phyloP scores from a whole-genome alignment of 2,888 invertebrate genomes.

The Caenorhabditis sulstoni region DNA sequence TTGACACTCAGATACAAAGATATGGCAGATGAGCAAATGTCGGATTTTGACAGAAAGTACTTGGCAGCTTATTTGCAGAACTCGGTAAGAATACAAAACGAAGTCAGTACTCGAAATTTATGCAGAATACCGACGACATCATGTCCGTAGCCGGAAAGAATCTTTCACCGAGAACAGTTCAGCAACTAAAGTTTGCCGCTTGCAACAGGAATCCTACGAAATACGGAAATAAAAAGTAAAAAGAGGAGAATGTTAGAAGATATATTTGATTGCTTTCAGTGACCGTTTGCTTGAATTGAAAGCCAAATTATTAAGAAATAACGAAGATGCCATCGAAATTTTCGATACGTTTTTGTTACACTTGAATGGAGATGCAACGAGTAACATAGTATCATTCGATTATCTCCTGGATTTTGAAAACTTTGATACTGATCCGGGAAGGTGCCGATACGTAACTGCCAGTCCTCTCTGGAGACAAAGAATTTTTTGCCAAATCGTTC shows the following conservation, averaged over 20 bases:
- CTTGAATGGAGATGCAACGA: too few relatives aligned
- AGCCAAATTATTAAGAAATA: constrained; percentile 7
- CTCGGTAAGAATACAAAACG: constrained; percentile 4
- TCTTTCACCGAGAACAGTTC: constrained; percentile 10
- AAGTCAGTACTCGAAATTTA: not conserved
- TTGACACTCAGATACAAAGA: not conserved
- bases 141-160: not conserved
- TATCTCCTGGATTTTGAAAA: constrained; percentile 46
- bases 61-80: constrained; percentile 13
- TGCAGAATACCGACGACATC: constrained; percentile 11
- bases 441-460: constrained; percentile 34
- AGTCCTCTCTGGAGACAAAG: constrained; percentile 54
- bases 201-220: constrained; percentile 1
- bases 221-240: not conserved
- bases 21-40: not conserved
- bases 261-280: constrained; percentile 11
- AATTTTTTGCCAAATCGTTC: constrained; percentile 42
- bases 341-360: constrained; percentile 16
- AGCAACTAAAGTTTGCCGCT: constrained; percentile 18
- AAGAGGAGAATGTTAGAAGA: too few relatives aligned
- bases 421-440: constrained; percentile 26
- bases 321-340: not conserved
- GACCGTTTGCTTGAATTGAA: constrained; percentile 13
- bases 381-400: not conserved
- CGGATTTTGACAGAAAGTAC: constrained; percentile 18